Evolutionary conservation across 2,797 vertebrate species (phyloP).

Genomic region (Clarias platycephalus): DNA sequence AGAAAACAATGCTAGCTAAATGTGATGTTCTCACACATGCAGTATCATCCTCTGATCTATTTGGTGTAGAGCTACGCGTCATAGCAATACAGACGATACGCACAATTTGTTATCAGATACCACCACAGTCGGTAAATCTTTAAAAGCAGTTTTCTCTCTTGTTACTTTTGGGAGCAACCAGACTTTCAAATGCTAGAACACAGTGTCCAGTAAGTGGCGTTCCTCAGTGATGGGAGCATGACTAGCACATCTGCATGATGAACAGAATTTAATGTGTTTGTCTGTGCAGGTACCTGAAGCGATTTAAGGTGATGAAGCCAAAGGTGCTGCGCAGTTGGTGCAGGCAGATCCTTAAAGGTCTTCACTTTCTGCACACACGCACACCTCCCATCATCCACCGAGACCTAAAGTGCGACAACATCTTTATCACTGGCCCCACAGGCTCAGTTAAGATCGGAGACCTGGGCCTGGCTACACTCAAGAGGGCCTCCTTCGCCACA

Average conservation of each 20-base stretch:
- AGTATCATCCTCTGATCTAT: background rate
- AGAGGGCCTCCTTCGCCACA: conserved; percentile 96
- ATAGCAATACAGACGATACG: too few species aligned
- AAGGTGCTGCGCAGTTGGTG: conserved; percentile 98
- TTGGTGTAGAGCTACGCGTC: background rate
- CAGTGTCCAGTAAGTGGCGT: background rate
- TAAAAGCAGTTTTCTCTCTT: background rate
- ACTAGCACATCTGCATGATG: background rate
- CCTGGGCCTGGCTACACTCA: conserved; percentile 93
- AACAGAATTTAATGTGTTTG: background rate
- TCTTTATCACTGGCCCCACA: conserved; percentile 98
- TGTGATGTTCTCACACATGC: background rate
- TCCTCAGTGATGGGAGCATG: background rate
- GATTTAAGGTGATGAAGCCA: conserved; percentile 99
- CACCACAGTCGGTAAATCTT: background rate
- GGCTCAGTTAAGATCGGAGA: conserved; percentile 99
- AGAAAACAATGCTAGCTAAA: background rate
- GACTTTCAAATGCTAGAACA: background rate
- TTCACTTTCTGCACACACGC: conserved; percentile 95
- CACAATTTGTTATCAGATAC: background rate
- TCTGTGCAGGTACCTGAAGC: conserved; percentile 88
- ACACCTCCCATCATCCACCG: conserved; percentile 97
- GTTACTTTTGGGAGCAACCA: background rate
- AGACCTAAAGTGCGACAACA: conserved; percentile 98
- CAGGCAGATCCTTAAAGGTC: conserved; percentile 96